Base-by-base conservation (phyloP, 2,888 invertebrate genomes). In the Drosophila lacicola region DNA sequence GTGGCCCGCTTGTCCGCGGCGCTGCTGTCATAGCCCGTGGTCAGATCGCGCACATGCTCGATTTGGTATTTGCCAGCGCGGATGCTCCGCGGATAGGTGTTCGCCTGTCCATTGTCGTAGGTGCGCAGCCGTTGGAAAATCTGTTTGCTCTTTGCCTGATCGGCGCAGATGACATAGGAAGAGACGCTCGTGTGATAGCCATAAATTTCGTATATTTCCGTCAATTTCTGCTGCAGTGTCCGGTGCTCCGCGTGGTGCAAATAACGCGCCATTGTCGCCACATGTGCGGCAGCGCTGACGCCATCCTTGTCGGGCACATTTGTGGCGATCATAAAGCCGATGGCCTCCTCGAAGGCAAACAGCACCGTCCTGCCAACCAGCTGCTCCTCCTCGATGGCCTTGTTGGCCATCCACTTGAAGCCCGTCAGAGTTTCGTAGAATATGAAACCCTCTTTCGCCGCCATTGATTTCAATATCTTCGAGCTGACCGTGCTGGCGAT, bases 351-450 rank as follows among this genome's bases (percentile, higher is more conserved):
- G 92, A 97, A 99, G 0, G 98, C 98, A 92, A 99, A 98, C 56
- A 99, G 91, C 0, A 98, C 96, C 10, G 93, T 92, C 85, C 97
- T 96, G 33, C 95, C 96, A 60, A 95, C 92, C 63, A 94, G 93
- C 37, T 95, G 92, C 58, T 98, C 92, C 58, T 98, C 92, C 6
- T 97, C 95, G 34, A 95, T 93, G 0, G 96, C 94, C 86, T 95
- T 95, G 92, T 99, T 99, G 5, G 95, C 99, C 97, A 99, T 98
- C 99, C 99, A 99, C 90, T 99, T 99, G 91, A 99, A 99, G 0
- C 99, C 99, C 0, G 99, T 99, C 56, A 99, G 94, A 0, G 99
- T 99, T 93, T 99, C 98, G 72, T 94, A 92, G 74, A 95, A 95
- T 80, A 95, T 94, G 63, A 96, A 96, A 4, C 97, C 98, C 90